Evolutionary conservation across 2,113 vertebrate species (phyloP), one percentile per base, ranked within the genome.

Genomic region (Urocolius indicus): DNA sequence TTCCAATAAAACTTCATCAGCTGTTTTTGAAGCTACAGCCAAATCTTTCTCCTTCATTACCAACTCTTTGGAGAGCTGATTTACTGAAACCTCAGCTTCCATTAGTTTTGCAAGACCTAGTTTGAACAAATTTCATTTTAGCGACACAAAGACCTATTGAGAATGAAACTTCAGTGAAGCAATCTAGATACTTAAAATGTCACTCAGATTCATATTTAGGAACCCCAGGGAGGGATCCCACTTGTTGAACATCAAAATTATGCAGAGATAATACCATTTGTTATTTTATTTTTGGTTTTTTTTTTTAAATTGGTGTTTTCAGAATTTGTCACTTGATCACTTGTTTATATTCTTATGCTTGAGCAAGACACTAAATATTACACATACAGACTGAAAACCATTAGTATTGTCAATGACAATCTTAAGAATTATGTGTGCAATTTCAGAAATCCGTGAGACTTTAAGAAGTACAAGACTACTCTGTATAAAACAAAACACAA

Each of bases 1-100:
- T 95, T 99, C 98, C 89, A 96, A 86, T 87, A 99, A 96, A 74
- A 99, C 98, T 41, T 74, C 96, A 51, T 98, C 98, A 58, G 98
- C 98, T 90, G 94, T 98, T 83, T 94, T 93, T 43, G 98, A 98
- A 73, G 98, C 98, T 38, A 98, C 84, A 21, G 97, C 98, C 48
- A 99, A 97, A 91, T 98, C 98, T 93, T 98, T 96, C 89, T 98
- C 98, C 73, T 98, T 99, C 67, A 97, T 72, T 52, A 92, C 86
- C 84, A 99, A 81, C 87, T 98, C 97, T 62, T 98, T 94, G 15
- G 98, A 98, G 20, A 99, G 98, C 38, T 97, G 97, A 72, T 94
- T 98, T 65, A 99, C 98, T 21, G 98, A 98, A 92, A 97, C 87
- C 93, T 98, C 98, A 15, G 98, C 98, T 94, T 99, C 98, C 98